phyloP scores from a whole-genome alignment of 1,140 invertebrate genomes.

The Drosophila oshimai region DNA sequence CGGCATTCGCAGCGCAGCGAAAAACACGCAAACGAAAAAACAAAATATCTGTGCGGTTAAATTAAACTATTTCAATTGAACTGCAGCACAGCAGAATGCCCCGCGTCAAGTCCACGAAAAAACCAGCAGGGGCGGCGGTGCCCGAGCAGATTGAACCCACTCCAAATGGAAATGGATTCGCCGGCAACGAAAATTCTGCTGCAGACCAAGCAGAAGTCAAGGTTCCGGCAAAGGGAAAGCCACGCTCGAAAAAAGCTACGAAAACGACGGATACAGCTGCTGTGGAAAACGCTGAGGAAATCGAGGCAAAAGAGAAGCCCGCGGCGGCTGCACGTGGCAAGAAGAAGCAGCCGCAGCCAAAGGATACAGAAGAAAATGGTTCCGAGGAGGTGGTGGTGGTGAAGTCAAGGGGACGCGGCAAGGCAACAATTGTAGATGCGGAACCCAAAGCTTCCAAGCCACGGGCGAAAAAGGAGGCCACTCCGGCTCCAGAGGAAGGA shows the following conservation, averaged over 20 bases:
- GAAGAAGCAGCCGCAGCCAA: slow-evolving; percentile 13
- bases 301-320: slow-evolving; percentile 1
- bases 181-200: neutral
- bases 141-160: slow-evolving; percentile 10
- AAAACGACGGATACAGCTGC: slow-evolving; percentile 3
- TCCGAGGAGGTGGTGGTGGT: neutral
- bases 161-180: slow-evolving; percentile 38
- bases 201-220: neutral
- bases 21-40: neutral
- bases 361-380: slow-evolving; percentile 10
- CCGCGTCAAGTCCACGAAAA: slow-evolving; percentile 46
- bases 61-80: neutral
- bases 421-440: slow-evolving; percentile 30
- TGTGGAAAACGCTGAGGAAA: neutral
- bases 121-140: slow-evolving; percentile 11
- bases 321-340: slow-evolving; percentile 31
- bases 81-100: slow-evolving; percentile 32
- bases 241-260: slow-evolving; percentile 31
- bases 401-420: slow-evolving; percentile 45
- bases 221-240: slow-evolving; percentile 34
- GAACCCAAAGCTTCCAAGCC: slow-evolving; percentile 16
- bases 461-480: slow-evolving; percentile 34
- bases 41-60: neutral
- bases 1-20: neutral
- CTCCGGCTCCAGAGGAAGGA: slow-evolving; percentile 16